A percentile compares a stretch with the other conserved stretches of the same genome.
Evolutionary conservation across 23 tunicate species (phyloP).

Genomic region (Trididemnum clinides): DNA sequence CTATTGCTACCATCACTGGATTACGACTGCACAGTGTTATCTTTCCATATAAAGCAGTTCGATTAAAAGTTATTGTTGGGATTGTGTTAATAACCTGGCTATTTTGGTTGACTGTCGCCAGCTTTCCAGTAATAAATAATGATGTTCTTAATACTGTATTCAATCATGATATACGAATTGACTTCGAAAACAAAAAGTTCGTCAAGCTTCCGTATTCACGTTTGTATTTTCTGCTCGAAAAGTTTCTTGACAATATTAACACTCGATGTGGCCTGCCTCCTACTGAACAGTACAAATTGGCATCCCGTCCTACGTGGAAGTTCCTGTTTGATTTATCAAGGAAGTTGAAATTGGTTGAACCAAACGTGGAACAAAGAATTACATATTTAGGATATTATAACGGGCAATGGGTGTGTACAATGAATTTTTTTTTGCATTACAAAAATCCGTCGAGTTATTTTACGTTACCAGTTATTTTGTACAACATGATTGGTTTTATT

Average conservation of each 20-base stretch:
- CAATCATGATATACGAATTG: not conserved
- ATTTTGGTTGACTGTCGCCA: not conserved
- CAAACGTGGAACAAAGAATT: not conserved
- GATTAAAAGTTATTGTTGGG: not conserved
- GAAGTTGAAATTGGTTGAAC: not conserved
- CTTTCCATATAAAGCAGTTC: conserved; percentile 1
- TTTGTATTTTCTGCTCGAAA: not conserved
- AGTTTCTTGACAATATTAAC: not conserved
- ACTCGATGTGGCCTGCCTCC: not conserved
- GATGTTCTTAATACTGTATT: not conserved
- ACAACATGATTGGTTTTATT: not conserved
- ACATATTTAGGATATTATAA: conserved; percentile 21
- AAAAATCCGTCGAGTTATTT: not conserved
- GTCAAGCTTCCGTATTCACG: not conserved
- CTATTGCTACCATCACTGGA: conserved; percentile 1
- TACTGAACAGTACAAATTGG: not conserved
- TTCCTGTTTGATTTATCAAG: not conserved
- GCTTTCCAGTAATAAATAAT: not conserved
- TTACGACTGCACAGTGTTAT: conserved; percentile 11
- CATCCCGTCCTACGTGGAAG: not conserved
- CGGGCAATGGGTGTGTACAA: conserved; percentile 9
- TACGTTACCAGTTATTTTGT: not conserved
- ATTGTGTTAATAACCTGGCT: conserved; percentile 3
- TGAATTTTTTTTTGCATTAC: not conserved
- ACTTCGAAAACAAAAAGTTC: not conserved